A percentile compares a stretch with the other conserved stretches of the same genome.
These are phyloP conservation scores for Scophthalmus maximus DNA, from an alignment of 2,113 vertebrate genomes.

Conservation along the genomic window DNA sequence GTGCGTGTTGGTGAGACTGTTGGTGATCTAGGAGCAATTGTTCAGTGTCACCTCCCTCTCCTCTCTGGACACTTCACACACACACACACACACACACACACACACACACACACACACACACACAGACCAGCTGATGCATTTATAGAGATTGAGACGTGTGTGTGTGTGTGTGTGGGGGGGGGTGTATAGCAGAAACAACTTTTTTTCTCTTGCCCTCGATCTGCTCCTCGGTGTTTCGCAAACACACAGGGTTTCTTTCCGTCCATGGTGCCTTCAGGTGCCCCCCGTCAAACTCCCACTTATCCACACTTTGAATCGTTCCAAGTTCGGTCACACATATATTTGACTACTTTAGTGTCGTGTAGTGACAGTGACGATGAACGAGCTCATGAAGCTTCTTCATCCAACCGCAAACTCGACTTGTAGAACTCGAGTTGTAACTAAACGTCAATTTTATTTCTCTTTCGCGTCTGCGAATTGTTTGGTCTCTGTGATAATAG, in stretches of 20 bases:
- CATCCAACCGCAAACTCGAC: too few species aligned
- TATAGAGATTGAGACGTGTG: conserved; percentile 20
- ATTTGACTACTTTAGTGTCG: too few species aligned
- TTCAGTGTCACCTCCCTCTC: conserved; percentile 18
- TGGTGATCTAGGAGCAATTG: conserved; percentile 12
- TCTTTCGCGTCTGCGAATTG: too few species aligned
- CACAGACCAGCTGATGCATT: conserved; percentile 15
- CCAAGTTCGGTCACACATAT: conserved; percentile 4
- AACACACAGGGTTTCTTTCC: conserved; percentile 48
- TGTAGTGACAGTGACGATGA: too few species aligned
- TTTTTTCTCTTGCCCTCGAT: conserved; percentile 61
- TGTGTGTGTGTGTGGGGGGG: neutral
- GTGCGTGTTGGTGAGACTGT: neutral
- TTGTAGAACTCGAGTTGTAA: too few species aligned
- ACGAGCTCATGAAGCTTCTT: too few species aligned
- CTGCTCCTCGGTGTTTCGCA: conserved; percentile 63
- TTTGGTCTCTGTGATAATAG: too few species aligned
- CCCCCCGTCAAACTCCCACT: conserved; percentile 3
- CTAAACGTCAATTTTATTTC: too few species aligned
- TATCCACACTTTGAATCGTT: neutral
- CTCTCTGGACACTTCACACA: conserved; percentile 24
- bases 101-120: neutral
- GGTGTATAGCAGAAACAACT: neutral
- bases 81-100: neutral
- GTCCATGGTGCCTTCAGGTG: conserved; percentile 58